phyloP scores from a whole-genome alignment of 2,113 vertebrate species.

The Ptyas mucosa region DNA sequence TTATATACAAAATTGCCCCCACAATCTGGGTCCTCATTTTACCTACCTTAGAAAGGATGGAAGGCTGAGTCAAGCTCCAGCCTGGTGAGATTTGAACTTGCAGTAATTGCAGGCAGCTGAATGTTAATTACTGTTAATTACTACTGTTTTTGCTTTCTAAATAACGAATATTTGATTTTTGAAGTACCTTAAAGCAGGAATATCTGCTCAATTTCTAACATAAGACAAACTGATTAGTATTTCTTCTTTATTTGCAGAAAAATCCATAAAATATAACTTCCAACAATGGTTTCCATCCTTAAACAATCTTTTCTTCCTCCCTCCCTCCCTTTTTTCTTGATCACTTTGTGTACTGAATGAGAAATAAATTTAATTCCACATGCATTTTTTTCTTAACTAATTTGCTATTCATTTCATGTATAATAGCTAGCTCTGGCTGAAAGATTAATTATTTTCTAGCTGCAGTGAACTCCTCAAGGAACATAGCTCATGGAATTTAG shows the following conservation, averaged over 20 bases:
- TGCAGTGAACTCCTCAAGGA: constrained; percentile 34
- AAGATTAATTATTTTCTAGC: constrained; percentile 48
- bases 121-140: too few relatives aligned
- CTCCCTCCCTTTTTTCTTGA: background rate
- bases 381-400: background rate
- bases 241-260: constrained; percentile 32
- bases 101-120: too few relatives aligned
- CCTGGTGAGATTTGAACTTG: too few relatives aligned
- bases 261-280: constrained; percentile 17
- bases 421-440: constrained; percentile 33
- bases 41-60: too few relatives aligned
- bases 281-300: constrained; percentile 16
- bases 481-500: constrained; percentile 29
- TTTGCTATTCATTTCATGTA: constrained; percentile 27
- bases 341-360: constrained; percentile 17
- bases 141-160: background rate
- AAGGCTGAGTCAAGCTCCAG: too few relatives aligned
- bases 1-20: too few relatives aligned
- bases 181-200: background rate
- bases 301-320: constrained; percentile 10
- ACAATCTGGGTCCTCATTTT: too few relatives aligned
- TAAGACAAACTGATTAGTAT: constrained; percentile 40
- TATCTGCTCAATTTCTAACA: constrained; percentile 18
- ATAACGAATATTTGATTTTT: background rate
- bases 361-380: constrained; percentile 12